phyloP scores from a whole-genome alignment of 1,140 invertebrate genomes.

The Chironomus tepperi region DNA sequence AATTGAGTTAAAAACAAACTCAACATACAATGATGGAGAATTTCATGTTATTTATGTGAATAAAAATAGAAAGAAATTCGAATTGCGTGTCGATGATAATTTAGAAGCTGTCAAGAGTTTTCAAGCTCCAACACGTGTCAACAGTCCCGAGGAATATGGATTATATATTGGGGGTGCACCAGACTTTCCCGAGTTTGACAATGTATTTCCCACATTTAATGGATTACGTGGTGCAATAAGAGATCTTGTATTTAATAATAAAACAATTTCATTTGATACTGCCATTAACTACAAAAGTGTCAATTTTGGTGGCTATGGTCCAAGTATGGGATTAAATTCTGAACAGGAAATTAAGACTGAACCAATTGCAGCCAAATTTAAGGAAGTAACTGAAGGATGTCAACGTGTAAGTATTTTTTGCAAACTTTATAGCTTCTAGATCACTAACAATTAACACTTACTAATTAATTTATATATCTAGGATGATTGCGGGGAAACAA shows the following conservation, averaged over 20 bases:
- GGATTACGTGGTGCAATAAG: conserved; percentile 69
- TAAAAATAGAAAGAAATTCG: conserved; percentile 46
- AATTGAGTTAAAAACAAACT: conserved; percentile 49
- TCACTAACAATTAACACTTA: background rate
- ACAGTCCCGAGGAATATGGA: conserved; percentile 41
- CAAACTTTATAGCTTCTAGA: conserved; percentile 23
- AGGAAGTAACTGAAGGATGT: conserved; percentile 39
- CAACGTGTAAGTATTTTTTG: conserved; percentile 36
- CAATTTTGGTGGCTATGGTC: conserved; percentile 58
- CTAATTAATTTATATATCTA: conserved; percentile 17
- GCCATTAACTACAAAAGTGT: conserved; percentile 58
- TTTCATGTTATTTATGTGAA: conserved; percentile 50
- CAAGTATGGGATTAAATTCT: conserved; percentile 47
- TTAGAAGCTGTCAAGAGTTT: conserved; percentile 45
- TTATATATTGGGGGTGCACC: conserved; percentile 42
- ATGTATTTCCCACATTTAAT: conserved; percentile 39
- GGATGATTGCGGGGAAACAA: conserved; percentile 4
- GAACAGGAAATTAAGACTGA: conserved; percentile 40
- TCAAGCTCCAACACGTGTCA: conserved; percentile 44
- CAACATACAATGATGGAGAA: conserved; percentile 53
- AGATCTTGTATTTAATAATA: conserved; percentile 70
- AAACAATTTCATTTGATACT: conserved; percentile 55
- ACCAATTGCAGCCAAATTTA: conserved; percentile 40
- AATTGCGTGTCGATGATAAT: conserved; percentile 60
- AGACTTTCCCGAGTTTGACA: conserved; percentile 32